phyloP scores from a whole-genome alignment of 2,797 vertebrate species.

The Sebastes paucispinis region DNA sequence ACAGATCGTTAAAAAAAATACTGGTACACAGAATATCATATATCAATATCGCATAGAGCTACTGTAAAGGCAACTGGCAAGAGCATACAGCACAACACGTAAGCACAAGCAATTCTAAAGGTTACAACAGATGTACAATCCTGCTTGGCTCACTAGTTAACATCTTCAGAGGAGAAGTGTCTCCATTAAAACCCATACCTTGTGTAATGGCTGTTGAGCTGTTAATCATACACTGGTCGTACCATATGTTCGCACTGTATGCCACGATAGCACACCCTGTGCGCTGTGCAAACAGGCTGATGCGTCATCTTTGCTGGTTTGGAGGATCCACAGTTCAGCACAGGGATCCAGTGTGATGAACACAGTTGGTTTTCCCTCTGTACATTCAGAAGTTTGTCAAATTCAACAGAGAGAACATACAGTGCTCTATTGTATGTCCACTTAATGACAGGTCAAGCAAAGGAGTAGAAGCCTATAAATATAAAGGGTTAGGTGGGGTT shows the following conservation, averaged over 20 bases:
- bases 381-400: conserved; percentile 52
- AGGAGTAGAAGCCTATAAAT: background rate
- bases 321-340: conserved; percentile 20
- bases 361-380: conserved; percentile 20
- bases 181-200: conserved; percentile 20
- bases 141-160: conserved; percentile 33
- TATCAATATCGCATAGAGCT: conserved; percentile 17
- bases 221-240: conserved; percentile 32
- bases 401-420: conserved; percentile 5
- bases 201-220: conserved; percentile 7
- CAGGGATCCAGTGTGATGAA: conserved; percentile 12
- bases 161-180: background rate
- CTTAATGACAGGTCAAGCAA: background rate
- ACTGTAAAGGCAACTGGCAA: conserved; percentile 61
- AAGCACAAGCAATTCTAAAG: conserved; percentile 45
- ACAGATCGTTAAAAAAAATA: conserved; percentile 40
- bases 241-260: background rate
- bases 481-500: background rate
- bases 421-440: background rate
- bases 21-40: conserved; percentile 39
- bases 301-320: conserved; percentile 43
- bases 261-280: background rate
- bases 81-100: conserved; percentile 39
- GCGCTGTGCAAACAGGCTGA: conserved; percentile 40
- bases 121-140: conserved; percentile 51